Percentiles rank a stretch among this genome's conserved stretches.
These are phyloP conservation scores for Saccostrea glomerata DNA, from an alignment of 1,140 invertebrate species.

Conservation along the genomic window DNA sequence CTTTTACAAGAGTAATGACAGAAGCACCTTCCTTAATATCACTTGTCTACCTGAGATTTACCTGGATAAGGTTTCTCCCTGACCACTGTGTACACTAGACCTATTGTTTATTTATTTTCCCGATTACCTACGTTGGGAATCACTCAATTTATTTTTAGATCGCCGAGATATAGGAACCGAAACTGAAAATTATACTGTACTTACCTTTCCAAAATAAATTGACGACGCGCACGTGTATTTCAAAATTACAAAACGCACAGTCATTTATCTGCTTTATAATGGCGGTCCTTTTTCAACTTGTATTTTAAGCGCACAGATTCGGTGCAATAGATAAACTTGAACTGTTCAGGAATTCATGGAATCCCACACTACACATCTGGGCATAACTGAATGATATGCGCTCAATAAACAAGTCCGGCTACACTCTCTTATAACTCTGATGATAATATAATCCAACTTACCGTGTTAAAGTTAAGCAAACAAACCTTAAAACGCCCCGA, in stretches of 20 bases:
- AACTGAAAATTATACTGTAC: not conserved
- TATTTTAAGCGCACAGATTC: too few relatives aligned
- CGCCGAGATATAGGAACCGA: not conserved
- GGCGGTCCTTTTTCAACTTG: too few relatives aligned
- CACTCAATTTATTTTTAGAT: conserved; percentile 20
- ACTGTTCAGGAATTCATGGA: not conserved
- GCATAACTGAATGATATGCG: not conserved
- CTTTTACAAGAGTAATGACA: not conserved
- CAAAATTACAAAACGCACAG: not conserved
- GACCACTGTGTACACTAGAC: too few relatives aligned
- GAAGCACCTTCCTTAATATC: not conserved
- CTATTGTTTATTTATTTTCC: not conserved
- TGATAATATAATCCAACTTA: not conserved
- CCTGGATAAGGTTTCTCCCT: not conserved
- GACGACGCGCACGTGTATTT: not conserved
- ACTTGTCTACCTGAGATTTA: not conserved
- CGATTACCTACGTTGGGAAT: not conserved
- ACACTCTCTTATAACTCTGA: not conserved
- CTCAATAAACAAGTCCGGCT: not conserved
- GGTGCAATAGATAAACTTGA: too few relatives aligned
- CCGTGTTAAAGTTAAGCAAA: not conserved
- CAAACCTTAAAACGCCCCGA: not conserved
- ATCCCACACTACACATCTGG: not conserved
- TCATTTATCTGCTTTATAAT: not conserved
- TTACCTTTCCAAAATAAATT: not conserved